Base-by-base conservation (phyloP, 2,888 invertebrate genomes). In the Adela reaumurella region DNA sequence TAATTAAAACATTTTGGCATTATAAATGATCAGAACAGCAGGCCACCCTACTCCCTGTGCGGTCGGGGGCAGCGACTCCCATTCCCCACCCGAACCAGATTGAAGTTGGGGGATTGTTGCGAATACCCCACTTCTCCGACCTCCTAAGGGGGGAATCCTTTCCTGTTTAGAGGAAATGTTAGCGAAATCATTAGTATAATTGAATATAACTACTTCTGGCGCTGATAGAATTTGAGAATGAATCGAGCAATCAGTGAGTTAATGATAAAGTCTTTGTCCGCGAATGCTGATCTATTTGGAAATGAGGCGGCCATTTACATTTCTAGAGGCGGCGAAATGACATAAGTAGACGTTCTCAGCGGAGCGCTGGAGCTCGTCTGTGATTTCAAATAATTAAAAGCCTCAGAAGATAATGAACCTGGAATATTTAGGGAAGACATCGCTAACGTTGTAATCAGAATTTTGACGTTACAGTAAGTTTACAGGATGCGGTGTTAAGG, bases 1-100 rank as follows among this genome's bases (percentile, higher is more conserved):
- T 80, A 80, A 80, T 80, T 80, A 80, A 80, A 80, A 80, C 79
- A 80, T 80, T 80, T 80, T 79, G 79, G 78, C 78, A 80, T 80
- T 80, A 80, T 80, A 80, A 80, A 80, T 79, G 80, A 79, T 80
- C 77, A 70, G 69, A 51, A 49, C 51, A 50, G 49, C 47, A 47
- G 49, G 49, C 24, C 24, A 24, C 24, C 43, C 24, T 43, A 16
- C 18, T 17, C n/a, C 17, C 17, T n/a, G 50, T 43, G n/a, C 48
- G 16, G 35, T 48, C 46, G 19, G 19, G 19, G 43, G 19, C 3
- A 18, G 19, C 11, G 43, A 3, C 14, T n/a, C n/a, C n/a, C n/a
- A n/a, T n/a, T n/a, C n/a, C n/a, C n/a, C n/a, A n/a, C n/a, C n/a
- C n/a, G n/a, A n/a, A n/a, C n/a, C n/a, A n/a, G n/a, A n/a, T n/a